Conservation (phyloP, 1,140 invertebrate genomes). For the Drosophila erecta region DNA sequence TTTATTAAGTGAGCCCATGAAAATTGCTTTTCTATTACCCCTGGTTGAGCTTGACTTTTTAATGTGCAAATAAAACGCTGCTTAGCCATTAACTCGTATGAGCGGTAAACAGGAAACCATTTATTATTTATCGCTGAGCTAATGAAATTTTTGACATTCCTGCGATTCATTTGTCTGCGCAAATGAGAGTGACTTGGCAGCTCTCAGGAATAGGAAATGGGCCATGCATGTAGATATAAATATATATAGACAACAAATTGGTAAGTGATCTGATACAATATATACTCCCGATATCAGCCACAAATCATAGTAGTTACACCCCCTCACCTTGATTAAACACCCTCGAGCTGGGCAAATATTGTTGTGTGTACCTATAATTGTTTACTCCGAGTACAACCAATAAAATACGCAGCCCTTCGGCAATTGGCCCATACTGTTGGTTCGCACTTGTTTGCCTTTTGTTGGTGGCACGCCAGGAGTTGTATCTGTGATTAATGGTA, state of each 20-base stretch:
- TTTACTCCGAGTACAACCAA: conserved; percentile 67
- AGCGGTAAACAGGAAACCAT: background rate
- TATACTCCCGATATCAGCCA: conserved; percentile 3
- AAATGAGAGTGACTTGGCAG: conserved; percentile 5
- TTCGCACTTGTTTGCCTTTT: background rate
- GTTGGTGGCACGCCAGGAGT: conserved; percentile 27
- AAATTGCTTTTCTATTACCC: conserved; percentile 12
- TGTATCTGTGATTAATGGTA: conserved; percentile 67
- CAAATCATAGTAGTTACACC: background rate
- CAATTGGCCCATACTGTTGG: conserved; percentile 6
- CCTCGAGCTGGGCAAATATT: conserved; percentile 56
- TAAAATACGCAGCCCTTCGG: conserved; percentile 41
- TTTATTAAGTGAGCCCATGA: background rate
- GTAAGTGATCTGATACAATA: conserved; percentile 30
- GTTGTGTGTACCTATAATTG: conserved; percentile 64
- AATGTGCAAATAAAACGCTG: conserved; percentile 7
- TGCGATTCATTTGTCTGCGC: conserved; percentile 1
- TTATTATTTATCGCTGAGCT: conserved; percentile 1
- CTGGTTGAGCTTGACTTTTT: conserved; percentile 4
- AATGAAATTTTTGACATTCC: conserved; percentile 34
- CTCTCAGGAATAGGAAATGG: background rate
- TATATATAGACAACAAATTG: conserved; percentile 7
- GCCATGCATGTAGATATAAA: conserved; percentile 3
- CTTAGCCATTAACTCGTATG: conserved; percentile 3
- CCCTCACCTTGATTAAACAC: conserved; percentile 19